phyloP scores from a whole-genome alignment of 2,113 vertebrate genomes.

The Xiphorhynchus elegans region DNA sequence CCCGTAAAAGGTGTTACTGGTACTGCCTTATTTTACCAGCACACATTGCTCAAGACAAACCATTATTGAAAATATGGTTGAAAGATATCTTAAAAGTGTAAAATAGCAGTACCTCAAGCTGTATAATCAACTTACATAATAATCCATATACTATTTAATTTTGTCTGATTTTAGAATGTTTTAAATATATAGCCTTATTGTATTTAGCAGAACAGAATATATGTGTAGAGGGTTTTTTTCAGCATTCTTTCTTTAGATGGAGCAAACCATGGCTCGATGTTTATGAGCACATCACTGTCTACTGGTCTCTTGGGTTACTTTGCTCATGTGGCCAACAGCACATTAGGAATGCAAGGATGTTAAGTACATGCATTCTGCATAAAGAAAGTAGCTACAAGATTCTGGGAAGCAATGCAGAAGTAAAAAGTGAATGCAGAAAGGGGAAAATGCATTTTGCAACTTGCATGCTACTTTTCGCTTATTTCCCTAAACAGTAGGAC shows the following conservation, averaged over 20 bases:
- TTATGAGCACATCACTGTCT: background rate
- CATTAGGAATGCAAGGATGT: background rate
- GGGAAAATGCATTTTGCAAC: background rate
- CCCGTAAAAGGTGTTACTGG: conserved; percentile 79
- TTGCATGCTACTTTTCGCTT: background rate
- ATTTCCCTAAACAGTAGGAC: background rate
- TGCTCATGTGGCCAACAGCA: background rate
- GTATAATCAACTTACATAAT: background rate
- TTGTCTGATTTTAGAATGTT: background rate
- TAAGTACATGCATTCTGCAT: background rate
- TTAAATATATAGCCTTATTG: background rate
- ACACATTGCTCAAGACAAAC: conserved; percentile 58
- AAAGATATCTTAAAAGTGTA: conserved; percentile 29
- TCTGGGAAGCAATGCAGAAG: background rate
- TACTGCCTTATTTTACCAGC: conserved; percentile 74
- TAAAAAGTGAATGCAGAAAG: background rate
- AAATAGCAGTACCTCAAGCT: conserved; percentile 46
- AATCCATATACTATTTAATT: background rate
- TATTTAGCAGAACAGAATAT: background rate
- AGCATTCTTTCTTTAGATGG: background rate
- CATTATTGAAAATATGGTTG: conserved; percentile 47
- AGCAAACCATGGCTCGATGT: background rate
- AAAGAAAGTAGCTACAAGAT: background rate
- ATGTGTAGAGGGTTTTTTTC: background rate
- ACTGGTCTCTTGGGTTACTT: background rate